These are phyloP conservation scores for Melanotaenia pygmaea DNA, from an alignment of 2,797 vertebrate genomes.

Conservation along the genomic window DNA sequence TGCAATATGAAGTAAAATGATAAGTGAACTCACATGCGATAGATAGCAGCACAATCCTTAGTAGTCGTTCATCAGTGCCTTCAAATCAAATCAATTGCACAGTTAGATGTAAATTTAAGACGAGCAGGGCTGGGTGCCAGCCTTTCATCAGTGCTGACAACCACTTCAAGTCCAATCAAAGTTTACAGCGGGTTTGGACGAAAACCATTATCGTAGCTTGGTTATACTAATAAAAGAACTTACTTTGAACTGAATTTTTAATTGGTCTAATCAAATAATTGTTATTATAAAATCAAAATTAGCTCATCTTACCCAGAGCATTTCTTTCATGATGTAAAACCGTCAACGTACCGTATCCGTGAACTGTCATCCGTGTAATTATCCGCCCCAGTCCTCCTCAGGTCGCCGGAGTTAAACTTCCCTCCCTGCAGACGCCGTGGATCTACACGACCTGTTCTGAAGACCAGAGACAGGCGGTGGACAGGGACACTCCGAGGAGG, in stretches of 20 bases:
- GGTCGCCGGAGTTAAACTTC: conserved; percentile 64
- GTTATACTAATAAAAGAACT: not conserved
- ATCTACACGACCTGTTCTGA: conserved; percentile 32
- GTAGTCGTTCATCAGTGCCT: not conserved
- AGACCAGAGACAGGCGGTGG: conserved; percentile 9
- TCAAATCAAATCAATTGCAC: not conserved
- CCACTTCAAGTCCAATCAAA: conserved; percentile 35
- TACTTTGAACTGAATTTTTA: not conserved
- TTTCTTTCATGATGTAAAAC: conserved; percentile 21
- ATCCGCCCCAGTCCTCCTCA: conserved; percentile 46
- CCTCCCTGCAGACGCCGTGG: conserved; percentile 25
- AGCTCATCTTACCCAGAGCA: not conserved
- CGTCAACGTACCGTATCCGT: not conserved
- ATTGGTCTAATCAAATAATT: not conserved
- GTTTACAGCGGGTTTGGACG: conserved; percentile 19
- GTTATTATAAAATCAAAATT: not conserved
- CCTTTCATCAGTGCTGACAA: not conserved
- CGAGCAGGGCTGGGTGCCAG: not conserved
- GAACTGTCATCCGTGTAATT: not conserved
- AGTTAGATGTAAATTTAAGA: not conserved
- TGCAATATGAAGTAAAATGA: not conserved
- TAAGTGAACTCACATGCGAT: not conserved
- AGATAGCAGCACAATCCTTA: not conserved
- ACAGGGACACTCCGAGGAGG: conserved; percentile 11
- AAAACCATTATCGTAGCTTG: not conserved